Evolutionary conservation across 2,113 vertebrate genomes (phyloP).

Genomic region (Onychostoma macrolepis): DNA sequence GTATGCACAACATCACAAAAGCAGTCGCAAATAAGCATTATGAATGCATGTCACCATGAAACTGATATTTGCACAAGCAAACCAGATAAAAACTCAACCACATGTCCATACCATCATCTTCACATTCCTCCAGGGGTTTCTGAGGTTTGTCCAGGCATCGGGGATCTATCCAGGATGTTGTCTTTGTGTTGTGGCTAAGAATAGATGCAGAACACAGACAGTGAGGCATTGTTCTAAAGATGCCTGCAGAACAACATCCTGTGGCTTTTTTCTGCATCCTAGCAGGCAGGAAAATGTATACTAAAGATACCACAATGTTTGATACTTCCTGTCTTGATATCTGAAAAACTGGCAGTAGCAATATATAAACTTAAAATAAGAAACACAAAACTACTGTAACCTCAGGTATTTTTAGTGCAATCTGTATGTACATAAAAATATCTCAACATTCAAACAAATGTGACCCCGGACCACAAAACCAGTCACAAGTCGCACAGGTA

Average conservation of each 20-base stretch:
- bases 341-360: slow-evolving; percentile 9
- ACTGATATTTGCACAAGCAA: slow-evolving; percentile 1
- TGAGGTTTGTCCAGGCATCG: slow-evolving; percentile 98
- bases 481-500: no score
- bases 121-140: slow-evolving; percentile 99
- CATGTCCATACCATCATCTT: slow-evolving; percentile 90
- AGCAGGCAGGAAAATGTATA: slow-evolving; percentile 31
- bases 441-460: not conserved
- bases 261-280: slow-evolving; percentile 11
- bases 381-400: not conserved
- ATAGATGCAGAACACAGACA: slow-evolving; percentile 39
- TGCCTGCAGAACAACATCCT: slow-evolving; percentile 27
- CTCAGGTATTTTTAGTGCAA: not conserved
- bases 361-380: not conserved
- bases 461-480: no score
- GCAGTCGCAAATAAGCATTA: not conserved
- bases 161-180: slow-evolving; percentile 99
- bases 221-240: slow-evolving; percentile 26
- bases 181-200: slow-evolving; percentile 98
- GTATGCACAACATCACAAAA: not conserved
- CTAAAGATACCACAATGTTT: not conserved
- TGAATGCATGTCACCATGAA: slow-evolving; percentile 11
- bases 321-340: slow-evolving; percentile 10
- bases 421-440: not conserved
- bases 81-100: not conserved